A percentile compares a stretch with the other conserved stretches of the same genome.
Conservation (phyloP, 2,888 invertebrate genomes). For the Seladonia tumulorum region DNA sequence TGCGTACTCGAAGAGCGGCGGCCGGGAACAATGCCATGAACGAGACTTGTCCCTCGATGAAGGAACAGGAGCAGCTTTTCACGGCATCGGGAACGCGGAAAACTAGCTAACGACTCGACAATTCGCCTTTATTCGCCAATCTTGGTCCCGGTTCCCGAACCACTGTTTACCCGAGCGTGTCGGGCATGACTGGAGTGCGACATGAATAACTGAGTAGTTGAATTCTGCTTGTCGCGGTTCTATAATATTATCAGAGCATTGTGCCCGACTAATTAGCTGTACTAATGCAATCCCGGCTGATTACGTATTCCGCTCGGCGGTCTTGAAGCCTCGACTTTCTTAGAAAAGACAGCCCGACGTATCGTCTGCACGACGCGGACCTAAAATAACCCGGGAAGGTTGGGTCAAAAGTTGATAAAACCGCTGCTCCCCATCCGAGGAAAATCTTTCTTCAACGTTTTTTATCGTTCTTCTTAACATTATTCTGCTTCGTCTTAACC, state of each 20-base stretch:
- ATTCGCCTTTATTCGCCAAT: constrained; percentile 73
- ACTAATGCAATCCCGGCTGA: constrained; percentile 83
- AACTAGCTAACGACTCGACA: constrained; percentile 72
- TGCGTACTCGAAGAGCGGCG: constrained; percentile 51
- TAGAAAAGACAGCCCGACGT: constrained; percentile 27
- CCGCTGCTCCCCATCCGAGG: no score
- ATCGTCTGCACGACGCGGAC: constrained; percentile 6
- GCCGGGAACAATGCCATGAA: constrained; percentile 53
- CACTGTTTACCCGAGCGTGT: constrained; percentile 80
- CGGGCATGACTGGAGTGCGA: constrained; percentile 81
- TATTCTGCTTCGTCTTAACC: not conserved
- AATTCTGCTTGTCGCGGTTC: constrained; percentile 72
- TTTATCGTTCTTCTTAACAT: not conserved
- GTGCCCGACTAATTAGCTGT: constrained; percentile 83
- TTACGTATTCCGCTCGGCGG: constrained; percentile 82
- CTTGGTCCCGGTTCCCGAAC: constrained; percentile 71
- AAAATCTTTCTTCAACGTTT: not conserved
- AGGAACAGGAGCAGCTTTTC: constrained; percentile 56
- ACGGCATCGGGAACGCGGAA: constrained; percentile 62
- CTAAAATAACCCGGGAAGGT: not conserved
- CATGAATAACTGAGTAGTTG: constrained; percentile 83
- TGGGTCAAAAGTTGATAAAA: not conserved
- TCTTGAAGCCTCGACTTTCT: constrained; percentile 64
- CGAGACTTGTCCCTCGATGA: constrained; percentile 39
- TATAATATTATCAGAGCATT: constrained; percentile 84